Evolutionary conservation across 2,113 vertebrate species (phyloP), one percentile per base, ranked within the genome.

Genomic region (Trochalopteron elliotii): DNA sequence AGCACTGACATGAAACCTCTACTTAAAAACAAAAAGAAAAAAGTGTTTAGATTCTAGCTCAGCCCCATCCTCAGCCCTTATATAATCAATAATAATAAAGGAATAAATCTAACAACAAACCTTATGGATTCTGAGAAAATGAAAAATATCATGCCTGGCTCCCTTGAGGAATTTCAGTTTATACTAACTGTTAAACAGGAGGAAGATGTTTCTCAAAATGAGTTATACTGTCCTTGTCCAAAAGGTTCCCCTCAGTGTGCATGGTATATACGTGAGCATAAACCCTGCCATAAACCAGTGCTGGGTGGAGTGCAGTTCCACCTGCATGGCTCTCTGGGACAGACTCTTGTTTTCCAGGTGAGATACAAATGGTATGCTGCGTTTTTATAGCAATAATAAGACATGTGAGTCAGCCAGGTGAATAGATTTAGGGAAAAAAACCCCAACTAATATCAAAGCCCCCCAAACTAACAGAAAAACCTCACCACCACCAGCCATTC

Each of bases 51-150:
- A 85, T 79, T 92, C 74, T 5, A 45, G 7, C 31, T 60, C 45
- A 42, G 52, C 3, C 21, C 22, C 1, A 9, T 79, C 52, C 80
- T 72, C 65, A 87, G 42, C 78, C 55, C 27, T 74, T 83, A 24
- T 55, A 15, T 60, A 88, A 87, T 95, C 82, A 90, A 94, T 95
- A 91, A 91, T 72, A 87, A 94, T 80, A 83, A 91, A 70, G 18
- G 42, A 90, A 72, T 88, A 86, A 90, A 92, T 91, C 71, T 90
- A 83, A 74, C 59, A 81, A 37, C 15, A 63, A 88, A 83, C 25
- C 42, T 45, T 31, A 76, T 3, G 30, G 70, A 67, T 92, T 83
- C 71, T 13, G 28, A 83, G 87, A 80, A 94, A 88, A 90, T 88
- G 82, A 93, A 76, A 94, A 88, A 86, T 80, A 88, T 28, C 49